Evolutionary conservation across 2,797 vertebrate species (phyloP), one percentile per base, ranked within the genome.

Genomic region (Intellagama lesueurii): DNA sequence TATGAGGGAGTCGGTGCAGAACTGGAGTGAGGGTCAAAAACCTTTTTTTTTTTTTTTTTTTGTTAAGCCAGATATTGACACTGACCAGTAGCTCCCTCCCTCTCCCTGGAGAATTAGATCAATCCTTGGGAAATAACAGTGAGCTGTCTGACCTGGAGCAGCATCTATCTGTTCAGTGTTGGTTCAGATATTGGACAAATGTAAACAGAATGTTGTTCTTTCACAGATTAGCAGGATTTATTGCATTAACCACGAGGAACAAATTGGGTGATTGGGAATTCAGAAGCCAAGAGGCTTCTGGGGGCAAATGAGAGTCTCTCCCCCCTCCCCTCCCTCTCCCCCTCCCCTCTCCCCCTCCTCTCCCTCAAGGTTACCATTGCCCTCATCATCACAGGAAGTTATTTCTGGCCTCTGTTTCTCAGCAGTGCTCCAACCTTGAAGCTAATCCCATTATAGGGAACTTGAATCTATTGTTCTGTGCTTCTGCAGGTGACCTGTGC

Each of bases 101-200:
- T 35, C 44, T 47, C 47, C 44, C 28, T 40, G 52, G 30, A 73
- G 32, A 68, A 76, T 68, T 83, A 72, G 89, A 56, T 56, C 64
- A 68, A 24, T 11, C 72, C 30, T 77, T 47, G 86, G 79, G 84
- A 90, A 90, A 69, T 82, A 60, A 19, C 73, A 81, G 24, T 40
- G 22, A 30, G 84, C n/a, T 68, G 7, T 80, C 16, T 26, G 22
- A 56, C 75, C 78, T 68, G n/a, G 24, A 40, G 70, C 72, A 86
- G 66, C 73, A 86, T 91, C 83, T 83, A 86, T 91, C 83, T 83
- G 66, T 72, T 79, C 73, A 79, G 35, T 83, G 73, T 83, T 78
- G 64, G 52, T 86, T 40, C 24, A 49, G 83, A 82, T 88, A 66
- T 9, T 24, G 86, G 87, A 77, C 66, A 78, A 60, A 49, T 78